Evolutionary conservation across 2,113 vertebrate genomes (phyloP).

Genomic region (Meleagris gallopavo): DNA sequence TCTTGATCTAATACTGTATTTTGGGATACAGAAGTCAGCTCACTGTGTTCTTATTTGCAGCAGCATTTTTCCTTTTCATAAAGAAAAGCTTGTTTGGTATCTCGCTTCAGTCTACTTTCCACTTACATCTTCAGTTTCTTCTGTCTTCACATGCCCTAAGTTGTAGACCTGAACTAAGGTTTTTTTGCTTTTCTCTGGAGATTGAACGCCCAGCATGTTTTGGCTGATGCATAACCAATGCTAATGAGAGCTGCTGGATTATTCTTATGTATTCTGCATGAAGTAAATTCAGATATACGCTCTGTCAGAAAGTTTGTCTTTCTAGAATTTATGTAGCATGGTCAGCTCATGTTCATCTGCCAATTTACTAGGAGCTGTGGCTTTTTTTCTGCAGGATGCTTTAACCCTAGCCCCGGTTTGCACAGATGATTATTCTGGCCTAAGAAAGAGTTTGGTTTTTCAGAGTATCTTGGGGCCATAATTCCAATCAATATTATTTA

Average conservation of each 20-base stretch:
- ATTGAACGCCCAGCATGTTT: neutral
- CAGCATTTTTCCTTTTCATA: neutral
- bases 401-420: neutral
- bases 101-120: neutral
- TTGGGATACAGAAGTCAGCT: neutral
- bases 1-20: neutral
- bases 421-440: neutral
- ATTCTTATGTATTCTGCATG: neutral
- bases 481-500: neutral
- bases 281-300: accelerated
- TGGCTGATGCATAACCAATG: neutral
- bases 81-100: neutral
- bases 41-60: neutral
- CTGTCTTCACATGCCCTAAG: neutral
- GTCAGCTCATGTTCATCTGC: neutral
- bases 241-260: neutral
- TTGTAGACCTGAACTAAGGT: neutral
- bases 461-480: neutral
- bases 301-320: neutral
- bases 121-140: neutral
- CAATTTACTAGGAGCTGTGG: neutral
- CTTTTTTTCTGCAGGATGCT: neutral
- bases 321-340: neutral
- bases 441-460: neutral
- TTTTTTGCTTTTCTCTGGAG: neutral